Evolutionary conservation across 2,113 vertebrate species (phyloP).

Genomic region (Lepus europaeus): DNA sequence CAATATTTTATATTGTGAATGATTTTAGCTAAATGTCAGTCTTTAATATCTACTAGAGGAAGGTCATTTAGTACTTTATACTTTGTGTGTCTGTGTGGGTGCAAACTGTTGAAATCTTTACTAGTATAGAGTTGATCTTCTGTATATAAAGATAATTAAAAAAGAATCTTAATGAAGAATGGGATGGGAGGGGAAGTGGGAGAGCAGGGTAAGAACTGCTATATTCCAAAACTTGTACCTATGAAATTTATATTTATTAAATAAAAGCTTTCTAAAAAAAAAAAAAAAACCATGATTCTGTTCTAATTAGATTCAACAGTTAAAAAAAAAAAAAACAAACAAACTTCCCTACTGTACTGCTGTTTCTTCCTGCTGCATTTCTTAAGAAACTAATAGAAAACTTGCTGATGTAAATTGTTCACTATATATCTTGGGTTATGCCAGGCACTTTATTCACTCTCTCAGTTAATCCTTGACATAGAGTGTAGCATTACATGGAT

Average conservation of each 20-base stretch:
- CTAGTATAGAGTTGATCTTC: too few relatives aligned
- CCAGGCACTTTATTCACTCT: background rate
- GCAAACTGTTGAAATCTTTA: too few relatives aligned
- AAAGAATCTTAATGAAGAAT: too few relatives aligned
- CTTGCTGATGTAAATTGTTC: background rate
- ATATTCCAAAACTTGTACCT: too few relatives aligned
- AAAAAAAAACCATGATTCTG: background rate
- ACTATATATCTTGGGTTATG: background rate
- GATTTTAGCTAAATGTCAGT: constrained; percentile 26
- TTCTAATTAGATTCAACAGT: background rate
- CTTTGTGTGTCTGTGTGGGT: too few relatives aligned
- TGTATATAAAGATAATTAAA: too few relatives aligned
- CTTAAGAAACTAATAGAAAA: background rate
- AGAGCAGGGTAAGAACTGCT: too few relatives aligned
- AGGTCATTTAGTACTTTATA: background rate
- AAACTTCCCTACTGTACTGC: background rate
- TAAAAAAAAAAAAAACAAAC: background rate
- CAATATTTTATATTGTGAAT: constrained; percentile 13
- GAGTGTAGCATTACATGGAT: background rate
- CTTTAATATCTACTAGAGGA: background rate
- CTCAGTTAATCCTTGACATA: background rate
- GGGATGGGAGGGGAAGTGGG: too few relatives aligned
- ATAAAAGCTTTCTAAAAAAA: too few relatives aligned
- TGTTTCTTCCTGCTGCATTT: constrained; percentile 28
- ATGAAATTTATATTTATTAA: too few relatives aligned